Conservation (phyloP, 2,888 invertebrate genomes). For the Hemithea aestivaria region DNA sequence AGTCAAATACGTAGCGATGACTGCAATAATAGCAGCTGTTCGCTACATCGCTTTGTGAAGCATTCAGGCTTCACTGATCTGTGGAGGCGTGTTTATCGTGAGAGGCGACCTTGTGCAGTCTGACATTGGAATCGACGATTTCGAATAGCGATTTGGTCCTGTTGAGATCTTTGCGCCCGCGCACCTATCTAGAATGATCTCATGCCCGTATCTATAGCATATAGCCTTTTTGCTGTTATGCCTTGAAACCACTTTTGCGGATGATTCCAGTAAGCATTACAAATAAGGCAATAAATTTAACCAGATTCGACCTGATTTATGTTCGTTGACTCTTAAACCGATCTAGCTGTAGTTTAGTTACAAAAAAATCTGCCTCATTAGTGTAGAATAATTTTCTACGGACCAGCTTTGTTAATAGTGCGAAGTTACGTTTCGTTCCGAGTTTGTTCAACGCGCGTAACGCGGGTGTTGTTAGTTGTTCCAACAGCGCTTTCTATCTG, state of each 20-base stretch:
- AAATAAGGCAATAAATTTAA: too few species aligned
- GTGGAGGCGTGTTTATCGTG: conserved; percentile 56
- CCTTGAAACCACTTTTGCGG: too few species aligned
- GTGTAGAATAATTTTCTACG: conserved; percentile 6
- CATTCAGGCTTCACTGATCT: conserved; percentile 16
- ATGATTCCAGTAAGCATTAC: too few species aligned
- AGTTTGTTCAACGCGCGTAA: conserved; percentile 66
- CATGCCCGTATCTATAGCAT: conserved; percentile 14
- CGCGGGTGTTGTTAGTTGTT: conserved; percentile 55
- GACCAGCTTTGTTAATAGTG: conserved; percentile 14
- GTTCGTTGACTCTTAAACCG: too few species aligned
- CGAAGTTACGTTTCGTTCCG: conserved; percentile 45
- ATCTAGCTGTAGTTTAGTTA: too few species aligned
- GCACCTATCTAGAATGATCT: conserved; percentile 27
- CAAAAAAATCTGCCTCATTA: background rate
- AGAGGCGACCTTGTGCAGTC: conserved; percentile 64
- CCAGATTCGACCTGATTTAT: too few species aligned
- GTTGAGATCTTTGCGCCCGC: conserved; percentile 45
- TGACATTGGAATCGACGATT: conserved; percentile 67
- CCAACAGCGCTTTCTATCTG: conserved; percentile 67
- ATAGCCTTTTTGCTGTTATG: too few species aligned
- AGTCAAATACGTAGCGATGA: conserved; percentile 38
- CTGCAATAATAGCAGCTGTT: conserved; percentile 37
- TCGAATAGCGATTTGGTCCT: conserved; percentile 52
- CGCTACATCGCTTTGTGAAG: conserved; percentile 36